These are phyloP conservation scores for Thaleichthys pacificus DNA, from an alignment of 2,797 vertebrate species.

Conservation along the genomic window DNA sequence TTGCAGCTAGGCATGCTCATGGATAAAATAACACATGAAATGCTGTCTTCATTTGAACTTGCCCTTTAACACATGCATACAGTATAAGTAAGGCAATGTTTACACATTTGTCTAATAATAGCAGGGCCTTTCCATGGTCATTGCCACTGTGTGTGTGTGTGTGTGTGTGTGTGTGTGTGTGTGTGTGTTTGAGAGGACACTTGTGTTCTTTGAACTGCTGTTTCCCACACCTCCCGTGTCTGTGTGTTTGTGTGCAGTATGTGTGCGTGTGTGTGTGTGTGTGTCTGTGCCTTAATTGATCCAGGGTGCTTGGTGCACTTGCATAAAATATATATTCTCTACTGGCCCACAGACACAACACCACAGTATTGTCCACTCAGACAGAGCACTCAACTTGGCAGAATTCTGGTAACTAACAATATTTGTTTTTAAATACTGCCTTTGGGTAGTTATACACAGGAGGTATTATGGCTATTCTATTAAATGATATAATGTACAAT, in stretches of 20 bases:
- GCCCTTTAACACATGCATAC: no score
- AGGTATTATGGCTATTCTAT: no score
- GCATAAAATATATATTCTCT: conserved; percentile 61
- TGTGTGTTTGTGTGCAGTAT: neutral
- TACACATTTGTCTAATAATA: no score
- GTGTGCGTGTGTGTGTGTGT: conserved; percentile 10
- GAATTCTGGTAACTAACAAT: conserved; percentile 43
- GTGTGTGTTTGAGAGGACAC: neutral
- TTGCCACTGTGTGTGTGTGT: no score
- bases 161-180: neutral
- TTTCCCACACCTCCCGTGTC: neutral
- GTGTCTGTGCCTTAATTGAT: conserved; percentile 61
- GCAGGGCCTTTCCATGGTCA: neutral
- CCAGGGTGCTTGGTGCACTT: conserved; percentile 60
- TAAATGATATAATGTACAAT: conserved; percentile 16
- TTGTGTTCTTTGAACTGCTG: neutral
- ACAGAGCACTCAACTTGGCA: conserved; percentile 63
- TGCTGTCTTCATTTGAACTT: no score
- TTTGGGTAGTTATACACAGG: no score
- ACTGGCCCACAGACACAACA: neutral
- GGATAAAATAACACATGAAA: no score
- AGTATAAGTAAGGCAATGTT: no score
- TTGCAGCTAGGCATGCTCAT: no score
- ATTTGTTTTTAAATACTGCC: no score
- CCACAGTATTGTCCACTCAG: conserved; percentile 58